Conservation (phyloP, 2,797 vertebrate genomes). For the Poecile montanus region DNA sequence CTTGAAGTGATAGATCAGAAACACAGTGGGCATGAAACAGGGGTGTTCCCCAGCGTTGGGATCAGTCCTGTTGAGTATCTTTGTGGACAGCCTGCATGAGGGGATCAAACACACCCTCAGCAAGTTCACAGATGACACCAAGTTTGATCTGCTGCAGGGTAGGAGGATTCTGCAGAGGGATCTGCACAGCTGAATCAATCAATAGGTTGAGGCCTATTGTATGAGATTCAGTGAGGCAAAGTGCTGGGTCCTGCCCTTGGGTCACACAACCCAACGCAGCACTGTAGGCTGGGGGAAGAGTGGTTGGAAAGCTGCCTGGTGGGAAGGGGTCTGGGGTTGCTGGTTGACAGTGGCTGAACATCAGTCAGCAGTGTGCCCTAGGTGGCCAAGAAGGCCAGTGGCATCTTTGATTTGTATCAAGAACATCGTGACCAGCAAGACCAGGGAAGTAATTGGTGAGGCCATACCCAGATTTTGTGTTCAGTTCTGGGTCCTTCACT, state of each 20-base stretch:
- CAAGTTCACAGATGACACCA: neutral
- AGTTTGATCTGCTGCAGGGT: neutral
- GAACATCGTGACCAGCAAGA: neutral
- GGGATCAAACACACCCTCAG: neutral
- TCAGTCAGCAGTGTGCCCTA: neutral
- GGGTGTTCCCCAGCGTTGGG: neutral
- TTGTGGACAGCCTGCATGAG: accelerated
- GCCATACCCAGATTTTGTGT: neutral
- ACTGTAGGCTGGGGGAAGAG: neutral
- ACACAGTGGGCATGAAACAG: neutral
- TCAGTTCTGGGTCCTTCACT: neutral
- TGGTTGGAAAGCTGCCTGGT: neutral
- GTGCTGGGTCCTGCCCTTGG: neutral
- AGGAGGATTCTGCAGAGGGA: neutral
- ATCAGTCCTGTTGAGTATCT: neutral
- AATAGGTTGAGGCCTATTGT: neutral
- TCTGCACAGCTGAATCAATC: neutral
- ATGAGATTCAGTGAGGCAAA: neutral
- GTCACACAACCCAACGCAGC: neutral
- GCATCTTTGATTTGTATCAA: neutral
- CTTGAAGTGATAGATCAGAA: neutral
- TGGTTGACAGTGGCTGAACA: neutral
- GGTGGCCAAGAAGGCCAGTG: neutral
- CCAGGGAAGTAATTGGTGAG: neutral
- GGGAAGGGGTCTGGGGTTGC: neutral